A percentile compares a stretch with the other conserved stretches of the same genome.
Conservation (phyloP, 2,113 vertebrate genomes). For the Microtus pennsylvanicus region DNA sequence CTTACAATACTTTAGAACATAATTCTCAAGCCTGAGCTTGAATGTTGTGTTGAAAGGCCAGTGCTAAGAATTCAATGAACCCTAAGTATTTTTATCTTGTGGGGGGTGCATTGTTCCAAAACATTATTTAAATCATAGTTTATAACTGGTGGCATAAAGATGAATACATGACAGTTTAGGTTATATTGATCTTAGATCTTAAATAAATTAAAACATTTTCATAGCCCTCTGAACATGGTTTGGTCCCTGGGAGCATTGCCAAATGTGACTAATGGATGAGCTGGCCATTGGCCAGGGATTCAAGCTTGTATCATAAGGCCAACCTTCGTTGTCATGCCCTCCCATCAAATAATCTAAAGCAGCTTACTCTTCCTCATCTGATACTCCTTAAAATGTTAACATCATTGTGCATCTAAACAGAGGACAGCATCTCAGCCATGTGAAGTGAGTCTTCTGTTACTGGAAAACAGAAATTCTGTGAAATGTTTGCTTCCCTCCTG, state of each 20-base stretch:
- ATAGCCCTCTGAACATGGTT: background rate
- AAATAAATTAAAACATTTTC: background rate
- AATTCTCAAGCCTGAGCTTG: background rate
- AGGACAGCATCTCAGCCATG: background rate
- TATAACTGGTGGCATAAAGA: background rate
- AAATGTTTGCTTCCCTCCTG: background rate
- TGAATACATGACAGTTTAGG: background rate
- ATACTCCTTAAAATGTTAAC: background rate
- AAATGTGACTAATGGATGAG: background rate
- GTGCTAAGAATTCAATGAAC: background rate
- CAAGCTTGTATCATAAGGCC: background rate
- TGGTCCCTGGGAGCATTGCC: background rate
- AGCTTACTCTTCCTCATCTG: background rate
- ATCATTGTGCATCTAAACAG: background rate
- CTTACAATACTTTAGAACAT: background rate
- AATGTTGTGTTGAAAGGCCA: background rate
- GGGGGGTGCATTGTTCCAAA: background rate
- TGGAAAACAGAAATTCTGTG: background rate
- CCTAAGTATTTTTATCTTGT: background rate
- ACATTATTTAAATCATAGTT: background rate
- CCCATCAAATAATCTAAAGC: background rate
- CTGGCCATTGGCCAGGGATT: background rate
- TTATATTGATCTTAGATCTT: slow-evolving; percentile 5
- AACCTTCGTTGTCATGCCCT: background rate
- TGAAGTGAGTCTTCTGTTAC: background rate